Evolutionary conservation across 2,888 invertebrate genomes (phyloP).

Genomic region (Aphelenchoides bicaudatus): DNA sequence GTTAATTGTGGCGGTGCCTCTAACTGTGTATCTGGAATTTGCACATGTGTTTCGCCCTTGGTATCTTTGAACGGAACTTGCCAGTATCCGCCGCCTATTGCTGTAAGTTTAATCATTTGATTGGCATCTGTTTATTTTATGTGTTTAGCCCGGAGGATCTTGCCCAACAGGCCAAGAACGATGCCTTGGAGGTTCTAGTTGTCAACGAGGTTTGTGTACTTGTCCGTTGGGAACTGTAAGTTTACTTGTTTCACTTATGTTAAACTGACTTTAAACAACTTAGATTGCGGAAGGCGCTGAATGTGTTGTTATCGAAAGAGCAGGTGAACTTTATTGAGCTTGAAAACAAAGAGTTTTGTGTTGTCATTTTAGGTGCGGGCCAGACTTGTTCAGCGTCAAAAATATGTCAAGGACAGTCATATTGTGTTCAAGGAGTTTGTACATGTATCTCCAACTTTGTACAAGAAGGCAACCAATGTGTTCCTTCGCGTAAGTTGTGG

Average conservation of each 20-base stretch:
- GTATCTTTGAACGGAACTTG: conserved; percentile 42
- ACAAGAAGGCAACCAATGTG: conserved; percentile 34
- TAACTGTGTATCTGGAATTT: conserved; percentile 33
- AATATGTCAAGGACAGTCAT: conserved; percentile 39
- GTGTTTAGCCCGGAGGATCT: conserved; percentile 46
- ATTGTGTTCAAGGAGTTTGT: conserved; percentile 53
- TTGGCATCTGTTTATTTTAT: conserved; percentile 3
- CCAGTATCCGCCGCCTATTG: conserved; percentile 47
- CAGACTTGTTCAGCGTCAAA: conserved; percentile 36
- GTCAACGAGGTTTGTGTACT: conserved; percentile 37
- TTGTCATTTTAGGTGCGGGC: too few species aligned
- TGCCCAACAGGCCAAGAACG: conserved; percentile 50
- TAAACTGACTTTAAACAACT: too few species aligned
- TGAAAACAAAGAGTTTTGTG: too few species aligned
- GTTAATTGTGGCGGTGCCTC: conserved; percentile 38
- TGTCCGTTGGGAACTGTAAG: conserved; percentile 44
- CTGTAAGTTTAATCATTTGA: conserved; percentile 6
- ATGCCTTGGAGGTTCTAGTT: conserved; percentile 48
- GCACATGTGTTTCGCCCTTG: conserved; percentile 42
- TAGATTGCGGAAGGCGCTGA: conserved; percentile 30
- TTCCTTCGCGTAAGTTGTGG: conserved; percentile 21
- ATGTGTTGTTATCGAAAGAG: conserved; percentile 39
- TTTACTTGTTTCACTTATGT: too few species aligned
- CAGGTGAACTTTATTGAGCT: too few species aligned
- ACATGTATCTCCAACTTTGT: conserved; percentile 45